Base-by-base conservation (phyloP, 1,140 invertebrate genomes). In the Euschistus heros region DNA sequence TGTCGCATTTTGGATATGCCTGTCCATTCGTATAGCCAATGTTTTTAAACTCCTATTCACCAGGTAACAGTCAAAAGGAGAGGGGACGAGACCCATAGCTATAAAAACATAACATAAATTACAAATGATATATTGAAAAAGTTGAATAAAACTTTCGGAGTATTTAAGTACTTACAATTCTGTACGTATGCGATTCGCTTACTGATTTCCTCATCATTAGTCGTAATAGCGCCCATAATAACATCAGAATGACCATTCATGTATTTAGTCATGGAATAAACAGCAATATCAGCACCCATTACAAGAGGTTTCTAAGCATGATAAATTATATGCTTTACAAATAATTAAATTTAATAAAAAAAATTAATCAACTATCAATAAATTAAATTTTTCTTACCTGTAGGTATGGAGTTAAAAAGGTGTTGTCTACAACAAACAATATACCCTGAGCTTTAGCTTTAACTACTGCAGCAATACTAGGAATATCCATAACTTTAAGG, bases 201-300 rank as follows among this genome's bases (percentile, higher is more conserved):
- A 69, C 84, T 82, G 0, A 97, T 70, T 57, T 84, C 84, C 63
- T 89, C 82, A 71, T 85, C 80, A 68, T 86, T 93, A 5, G 86
- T 82, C 26, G 89, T 81, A 7, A 88, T 81, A 10, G 89, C 87
- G 5, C 97, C 97, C 97, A 99, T 98, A 1, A 99, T 86, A 52
- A 97, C 89, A 80, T 99, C 97, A 2, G 91, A 89, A 76, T 99
- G 96, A 0, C 96, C 97, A 77, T 98, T 98, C 85, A 98, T 94
- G 73, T 98, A 99, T 76, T 99, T 99, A 0, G 95, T 97, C 27
- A 97, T 71, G 0, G 96, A 99, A 78, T 98, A 96, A 68, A 93
- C 77, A 1, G 89, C 86, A 57, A 98, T 81, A 77, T 99, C 95
- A 3, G 91, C 95, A 13, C 97, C 97, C 26, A 96, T 78, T 20